Evolutionary conservation across 2,888 invertebrate species (phyloP).

Genomic region (Lepidochrysops patricia): DNA sequence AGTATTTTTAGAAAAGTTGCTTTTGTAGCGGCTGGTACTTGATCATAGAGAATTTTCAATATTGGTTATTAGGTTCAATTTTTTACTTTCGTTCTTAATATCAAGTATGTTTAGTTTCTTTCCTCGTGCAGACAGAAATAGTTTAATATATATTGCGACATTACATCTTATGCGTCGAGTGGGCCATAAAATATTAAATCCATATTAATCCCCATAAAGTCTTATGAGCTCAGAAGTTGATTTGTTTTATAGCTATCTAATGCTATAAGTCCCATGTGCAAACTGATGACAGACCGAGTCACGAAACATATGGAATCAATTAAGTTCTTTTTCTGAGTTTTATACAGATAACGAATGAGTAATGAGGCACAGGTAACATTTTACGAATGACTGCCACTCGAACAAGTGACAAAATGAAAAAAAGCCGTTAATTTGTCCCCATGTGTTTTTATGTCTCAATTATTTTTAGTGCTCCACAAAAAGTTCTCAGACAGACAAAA

Average conservation of each 20-base stretch:
- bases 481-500: not conserved
- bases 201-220: not conserved
- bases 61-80: not conserved
- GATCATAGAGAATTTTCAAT: too few relatives aligned
- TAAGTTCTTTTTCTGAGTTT: conserved; percentile 62
- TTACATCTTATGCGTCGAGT: not conserved
- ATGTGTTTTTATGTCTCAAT: conserved; percentile 6
- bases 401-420: conserved; percentile 44
- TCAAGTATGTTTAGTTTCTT: too few relatives aligned
- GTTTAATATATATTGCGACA: not conserved
- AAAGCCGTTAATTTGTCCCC: conserved; percentile 10
- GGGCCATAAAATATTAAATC: not conserved
- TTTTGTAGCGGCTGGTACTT: too few relatives aligned
- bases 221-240: not conserved
- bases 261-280: conserved; percentile 35
- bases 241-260: conserved; percentile 13
- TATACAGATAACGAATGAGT: conserved; percentile 66
- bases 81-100: too few relatives aligned
- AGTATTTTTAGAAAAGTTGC: not conserved
- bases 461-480: conserved; percentile 2
- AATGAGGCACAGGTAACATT: conserved; percentile 62
- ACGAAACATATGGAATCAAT: conserved; percentile 66
- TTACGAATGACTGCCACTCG: conserved; percentile 62
- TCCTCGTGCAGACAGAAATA: not conserved
- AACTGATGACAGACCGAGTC: conserved; percentile 46